These are phyloP conservation scores for Xestoiulus laeticollis DNA, from an alignment of 2,888 invertebrate species.

Conservation along the genomic window DNA sequence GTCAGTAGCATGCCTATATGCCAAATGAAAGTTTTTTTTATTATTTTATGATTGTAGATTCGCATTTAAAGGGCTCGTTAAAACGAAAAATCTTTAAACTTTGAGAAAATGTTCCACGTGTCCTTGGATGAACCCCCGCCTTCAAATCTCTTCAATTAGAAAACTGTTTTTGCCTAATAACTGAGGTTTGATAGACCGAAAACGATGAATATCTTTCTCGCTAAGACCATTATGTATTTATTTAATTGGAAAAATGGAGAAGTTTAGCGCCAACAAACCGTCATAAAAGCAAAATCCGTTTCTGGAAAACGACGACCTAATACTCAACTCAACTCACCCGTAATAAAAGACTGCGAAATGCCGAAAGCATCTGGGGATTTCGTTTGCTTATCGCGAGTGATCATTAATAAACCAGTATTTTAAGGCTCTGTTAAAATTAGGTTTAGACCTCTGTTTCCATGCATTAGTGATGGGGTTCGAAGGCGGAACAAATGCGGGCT, in stretches of 20 bases:
- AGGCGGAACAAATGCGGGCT: neutral
- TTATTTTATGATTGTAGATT: neutral
- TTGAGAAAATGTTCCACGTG: neutral
- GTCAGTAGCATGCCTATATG: neutral
- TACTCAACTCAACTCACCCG: conserved; percentile 11
- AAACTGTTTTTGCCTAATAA: neutral
- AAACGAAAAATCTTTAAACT: neutral
- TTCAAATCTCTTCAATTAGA: neutral
- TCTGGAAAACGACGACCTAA: neutral
- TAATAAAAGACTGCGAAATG: neutral
- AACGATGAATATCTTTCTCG: conserved; percentile 1
- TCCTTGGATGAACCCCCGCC: neutral
- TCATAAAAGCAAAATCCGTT: neutral
- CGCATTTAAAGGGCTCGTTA: neutral
- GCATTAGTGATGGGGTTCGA: neutral
- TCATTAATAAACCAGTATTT: conserved; percentile 30
- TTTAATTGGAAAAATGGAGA: neutral
- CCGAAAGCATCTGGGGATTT: neutral
- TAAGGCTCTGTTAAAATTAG: neutral
- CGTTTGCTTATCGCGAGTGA: neutral
- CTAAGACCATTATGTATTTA: neutral
- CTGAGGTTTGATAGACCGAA: neutral
- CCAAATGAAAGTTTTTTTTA: neutral
- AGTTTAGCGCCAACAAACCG: conserved; percentile 1
- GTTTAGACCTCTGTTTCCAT: neutral